Evolutionary conservation across 2,888 invertebrate species (phyloP), one percentile per base, ranked within the genome.

Genomic region (Itoplectis maculator): DNA sequence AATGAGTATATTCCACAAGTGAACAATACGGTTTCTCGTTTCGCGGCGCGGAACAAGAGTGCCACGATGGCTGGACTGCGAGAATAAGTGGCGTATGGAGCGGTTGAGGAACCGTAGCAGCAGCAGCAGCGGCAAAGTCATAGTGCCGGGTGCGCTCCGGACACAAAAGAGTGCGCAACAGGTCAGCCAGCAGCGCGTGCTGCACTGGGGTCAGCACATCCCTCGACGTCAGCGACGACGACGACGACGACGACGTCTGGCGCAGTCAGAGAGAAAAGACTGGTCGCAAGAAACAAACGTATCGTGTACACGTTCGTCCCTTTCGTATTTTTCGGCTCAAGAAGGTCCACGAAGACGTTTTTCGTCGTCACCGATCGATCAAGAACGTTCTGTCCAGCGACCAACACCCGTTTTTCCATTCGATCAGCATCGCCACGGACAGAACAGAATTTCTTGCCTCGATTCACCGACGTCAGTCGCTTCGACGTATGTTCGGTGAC

Each of bases 111-210:
- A 88, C 86, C 86, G 76, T 49, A 76, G 74, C 45, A 68, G 54
- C 68, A 73, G 74, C 73, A 66, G 45, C 40, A 23, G 20, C n/a
- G 20, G 54, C 68, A 63, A 49, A 61, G 69, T 59, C 54, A 61
- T 37, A n/a, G n/a, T 56, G 61, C 37, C 59, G 51, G 70, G 79
- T 75, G 61, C 59, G 74, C 81, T 72, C 85, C 86, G 88, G 87
- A 88, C 89, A 87, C 87, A 90, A 90, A 90, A 90, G 90, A 88
- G 88, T 87, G 89, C 86, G 90, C 90, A 90, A 90, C 90, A 90
- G 90, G 90, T 90, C 90, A 90, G 89, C 18, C 85, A 81, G 84
- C 82, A 85, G 68, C 70, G 68, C 66, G 42, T 45, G 66, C 51
- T 65, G 47, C 29, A 68, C 47, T 59, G 45, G 84, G 72, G 84